Base-by-base conservation (phyloP, 2,113 vertebrate species). In the Pedionomus torquatus region DNA sequence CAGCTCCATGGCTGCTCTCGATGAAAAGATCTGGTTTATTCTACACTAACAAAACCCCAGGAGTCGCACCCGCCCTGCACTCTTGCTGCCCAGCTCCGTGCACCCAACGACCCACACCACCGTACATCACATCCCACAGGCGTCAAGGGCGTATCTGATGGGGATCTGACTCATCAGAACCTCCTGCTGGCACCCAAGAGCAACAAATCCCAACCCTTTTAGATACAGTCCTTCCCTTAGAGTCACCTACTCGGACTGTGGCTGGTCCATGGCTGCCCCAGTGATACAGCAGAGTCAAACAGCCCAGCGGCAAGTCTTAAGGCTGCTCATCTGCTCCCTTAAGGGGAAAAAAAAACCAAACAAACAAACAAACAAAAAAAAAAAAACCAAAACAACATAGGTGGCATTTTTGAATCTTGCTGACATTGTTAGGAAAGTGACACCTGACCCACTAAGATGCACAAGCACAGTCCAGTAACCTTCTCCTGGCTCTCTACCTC, bases 131-230 rank as follows among this genome's bases (percentile, higher is more conserved):
- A 4, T 31, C 13, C 8, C 54, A 4, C 4, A 60, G 2, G 3
- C 4, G 35, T 31, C 25, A 5, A 10, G 2, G 1, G 23, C 13
- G 1, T 10, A 0, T 16, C 20, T 21, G 25, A 57, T 7, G 13
- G n/a, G 44, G 60, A 46, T 25, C 83, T 71, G 61, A 43, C 46
- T 81, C 72, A 19, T 78, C 72, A 19, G 70, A 61, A 65, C 33
- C 65, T n/a, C 3, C 13, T 1, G 31, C 28, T 35, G 77, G 72
- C 64, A 81, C 68, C 46, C 13, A 5, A 30, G 10, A 31, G 37
- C 5, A 49, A 5, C 7, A 25, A 75, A 93, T 33, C 51, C 79
- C 46, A 66, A n/a, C 33, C 30, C 3, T 21, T 66, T 13, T 33
- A 7, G 23, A 49, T 46, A 26, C 23, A 68, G 25, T 60, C 70